phyloP scores from a whole-genome alignment of 2,797 vertebrate species.

The Triplophysa bombifrons region DNA sequence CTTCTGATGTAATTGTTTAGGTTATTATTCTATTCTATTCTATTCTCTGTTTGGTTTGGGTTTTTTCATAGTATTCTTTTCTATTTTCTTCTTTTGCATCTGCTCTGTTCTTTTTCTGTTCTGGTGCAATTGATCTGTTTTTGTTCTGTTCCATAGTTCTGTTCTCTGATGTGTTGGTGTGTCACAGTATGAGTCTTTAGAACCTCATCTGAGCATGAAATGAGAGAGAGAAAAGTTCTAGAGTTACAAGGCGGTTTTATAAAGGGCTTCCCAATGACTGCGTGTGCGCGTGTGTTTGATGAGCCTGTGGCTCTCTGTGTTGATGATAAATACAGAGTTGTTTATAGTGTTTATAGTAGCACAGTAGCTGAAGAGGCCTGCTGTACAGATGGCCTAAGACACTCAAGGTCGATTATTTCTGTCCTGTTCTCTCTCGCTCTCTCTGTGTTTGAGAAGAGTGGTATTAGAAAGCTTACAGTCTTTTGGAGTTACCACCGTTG shows the following conservation, averaged over 20 bases:
- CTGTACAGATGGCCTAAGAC: slow-evolving; percentile 60
- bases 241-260: slow-evolving; percentile 1
- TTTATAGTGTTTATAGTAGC: slow-evolving; percentile 45
- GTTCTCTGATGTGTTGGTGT: slow-evolving; percentile 4
- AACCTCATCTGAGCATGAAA: slow-evolving; percentile 26
- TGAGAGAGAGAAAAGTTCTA: slow-evolving; percentile 18
- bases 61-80: not conserved
- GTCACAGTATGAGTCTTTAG: slow-evolving; percentile 26
- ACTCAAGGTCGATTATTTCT: slow-evolving; percentile 75
- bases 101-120: not conserved
- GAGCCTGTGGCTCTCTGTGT: slow-evolving; percentile 56
- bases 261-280: slow-evolving; percentile 10
- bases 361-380: slow-evolving; percentile 49
- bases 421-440: slow-evolving; percentile 42
- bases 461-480: slow-evolving; percentile 52
- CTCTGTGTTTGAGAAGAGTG: slow-evolving; percentile 37
- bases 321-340: slow-evolving; percentile 37
- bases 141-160: not conserved
- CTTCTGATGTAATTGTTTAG: too few relatives aligned
- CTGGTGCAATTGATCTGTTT: not conserved
- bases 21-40: not conserved
- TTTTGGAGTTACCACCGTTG: slow-evolving; percentile 40
- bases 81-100: not conserved
- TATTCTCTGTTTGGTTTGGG: not conserved
- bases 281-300: slow-evolving; percentile 26